Evolutionary conservation across 2,888 invertebrate genomes (phyloP), one percentile per base, ranked within the genome.

Genomic region (Odiellus spinosus): DNA sequence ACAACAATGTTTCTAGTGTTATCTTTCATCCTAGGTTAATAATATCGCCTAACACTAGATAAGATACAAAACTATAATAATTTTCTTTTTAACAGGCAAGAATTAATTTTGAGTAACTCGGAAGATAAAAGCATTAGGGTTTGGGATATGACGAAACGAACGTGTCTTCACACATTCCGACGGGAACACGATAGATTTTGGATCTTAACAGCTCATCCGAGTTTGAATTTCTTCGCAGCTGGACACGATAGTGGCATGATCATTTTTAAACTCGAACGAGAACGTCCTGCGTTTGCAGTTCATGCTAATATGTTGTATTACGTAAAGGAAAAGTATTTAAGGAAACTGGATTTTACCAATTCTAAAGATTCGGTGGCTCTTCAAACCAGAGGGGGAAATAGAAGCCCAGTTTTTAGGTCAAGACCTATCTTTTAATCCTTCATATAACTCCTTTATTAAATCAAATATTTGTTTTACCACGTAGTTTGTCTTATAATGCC

Each of bases 1-100:
- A 96, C 73, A 93, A 96, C 73, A 99, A 99, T 67, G 96, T 98
- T 2, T 96, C 95, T 0, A 95, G 95, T 63, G 91, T 86, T 0
- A 68, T 93, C 40, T 98, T 98, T 71, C 96, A 98, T 69, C 95
- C 98, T 1, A 55, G 53, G 53, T 53, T 39, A 26, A 15, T 38
- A 15, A 15, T 36, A 8, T 36, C 12, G n/a, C 34, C 11, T 34
- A 34, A 12, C 11, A 34, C 34, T 12, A 12, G n/a, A 11, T 34
- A 34, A 12, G 34, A 34, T n/a, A 34, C 11, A 34, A 34, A 1
- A 34, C 1, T 34, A 12, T 36, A 36, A 36, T 12, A 17, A 5
- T 36, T 36, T 36, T 36, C n/a, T 36, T 8, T 36, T 36, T 12
- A 36, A 36, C 40, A 53, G 91, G 15, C 90, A 95, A 65, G 98